Conservation (phyloP, 2,797 vertebrate species). For the Brotula barbata region DNA sequence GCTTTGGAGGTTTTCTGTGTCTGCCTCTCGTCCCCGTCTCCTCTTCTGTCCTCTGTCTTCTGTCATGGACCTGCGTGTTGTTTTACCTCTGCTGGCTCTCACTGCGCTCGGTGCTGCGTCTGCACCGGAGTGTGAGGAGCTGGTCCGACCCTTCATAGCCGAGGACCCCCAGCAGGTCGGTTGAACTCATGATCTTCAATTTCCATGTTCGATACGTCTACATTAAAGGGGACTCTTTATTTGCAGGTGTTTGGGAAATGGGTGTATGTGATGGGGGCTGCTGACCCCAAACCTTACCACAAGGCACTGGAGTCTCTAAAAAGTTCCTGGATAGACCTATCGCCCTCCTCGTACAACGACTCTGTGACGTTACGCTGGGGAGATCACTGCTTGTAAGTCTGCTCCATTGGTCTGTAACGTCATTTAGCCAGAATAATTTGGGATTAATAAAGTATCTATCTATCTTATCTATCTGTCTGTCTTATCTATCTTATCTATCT, state of each 20-base stretch:
- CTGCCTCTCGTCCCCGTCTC: slow-evolving; percentile 18
- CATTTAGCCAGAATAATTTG: too few species aligned
- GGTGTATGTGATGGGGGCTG: slow-evolving; percentile 75
- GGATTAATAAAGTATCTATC: too few species aligned
- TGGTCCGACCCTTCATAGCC: slow-evolving; percentile 67
- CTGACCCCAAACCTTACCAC: slow-evolving; percentile 70
- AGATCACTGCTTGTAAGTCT: slow-evolving; percentile 73
- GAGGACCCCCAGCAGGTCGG: slow-evolving; percentile 64
- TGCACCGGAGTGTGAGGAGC: slow-evolving; percentile 67
- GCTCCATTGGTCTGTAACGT: too few species aligned
- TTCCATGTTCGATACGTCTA: too few species aligned
- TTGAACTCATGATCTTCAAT: too few species aligned
- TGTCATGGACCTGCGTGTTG: slow-evolving; percentile 56
- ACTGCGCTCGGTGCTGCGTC: slow-evolving; percentile 50
- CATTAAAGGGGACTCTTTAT: background rate
- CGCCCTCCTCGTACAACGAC: slow-evolving; percentile 52
- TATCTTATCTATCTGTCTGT: too few species aligned
- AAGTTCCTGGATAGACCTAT: slow-evolving; percentile 74
- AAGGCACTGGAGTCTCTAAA: slow-evolving; percentile 68
- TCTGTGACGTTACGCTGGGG: slow-evolving; percentile 68
- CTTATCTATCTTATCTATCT: too few species aligned
- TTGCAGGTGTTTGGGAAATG: slow-evolving; percentile 73
- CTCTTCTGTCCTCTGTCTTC: slow-evolving; percentile 10
- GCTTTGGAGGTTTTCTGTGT: slow-evolving; percentile 49
- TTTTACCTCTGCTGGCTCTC: slow-evolving; percentile 52